Base-by-base conservation (phyloP, 2,888 invertebrate species). In the Eilema griseolum region DNA sequence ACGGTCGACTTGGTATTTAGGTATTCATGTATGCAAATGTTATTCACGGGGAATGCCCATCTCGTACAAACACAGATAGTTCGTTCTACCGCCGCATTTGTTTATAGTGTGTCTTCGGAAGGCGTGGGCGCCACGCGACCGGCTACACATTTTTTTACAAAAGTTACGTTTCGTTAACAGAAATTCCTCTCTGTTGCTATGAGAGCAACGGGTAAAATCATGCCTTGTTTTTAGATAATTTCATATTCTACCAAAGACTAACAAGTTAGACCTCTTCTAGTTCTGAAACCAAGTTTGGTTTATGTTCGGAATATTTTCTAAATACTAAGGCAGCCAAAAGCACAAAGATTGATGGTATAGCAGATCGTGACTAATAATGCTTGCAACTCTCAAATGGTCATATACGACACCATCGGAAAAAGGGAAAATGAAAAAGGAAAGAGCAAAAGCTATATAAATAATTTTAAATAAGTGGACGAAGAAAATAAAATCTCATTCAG, bases 11-110 rank as follows among this genome's bases (percentile, higher is more conserved):
- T 63, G 52, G 62, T 64, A 60, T 72, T 41, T 66, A 57, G 66
- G 66, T 71, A 67, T 67, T 69, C 46, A 63, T 67, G 41, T 66
- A 74, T 71, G 71, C 61, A 71, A 71, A 76, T 70, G 61, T 61
- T 67, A 67, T 69, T 71, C 8, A 61, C 11, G 69, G 37, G 24
- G 57, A 66, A 69, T 59, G 62, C 60, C 60, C 71, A 52, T 46
- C 61, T 33, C 52, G 33, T 57, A 23, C 56, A 11, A 62, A 61
- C 33, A 7, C 24, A 66, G n/a, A 33, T 24, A 16, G 61, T n/a
- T 33, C 56, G 52, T 28, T 14, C 24, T 26, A 59, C 37, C 23
- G 37, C 59, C 59, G n/a, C 12, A 56, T 65, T 65, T 63, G 68
- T 57, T 68, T 46, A 65, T 52, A 52, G 52, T 31, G 16, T 31